A percentile compares a stretch with the other conserved stretches of the same genome.
Conservation (phyloP, 1,140 invertebrate species). For the Wiebesia pumilae region DNA sequence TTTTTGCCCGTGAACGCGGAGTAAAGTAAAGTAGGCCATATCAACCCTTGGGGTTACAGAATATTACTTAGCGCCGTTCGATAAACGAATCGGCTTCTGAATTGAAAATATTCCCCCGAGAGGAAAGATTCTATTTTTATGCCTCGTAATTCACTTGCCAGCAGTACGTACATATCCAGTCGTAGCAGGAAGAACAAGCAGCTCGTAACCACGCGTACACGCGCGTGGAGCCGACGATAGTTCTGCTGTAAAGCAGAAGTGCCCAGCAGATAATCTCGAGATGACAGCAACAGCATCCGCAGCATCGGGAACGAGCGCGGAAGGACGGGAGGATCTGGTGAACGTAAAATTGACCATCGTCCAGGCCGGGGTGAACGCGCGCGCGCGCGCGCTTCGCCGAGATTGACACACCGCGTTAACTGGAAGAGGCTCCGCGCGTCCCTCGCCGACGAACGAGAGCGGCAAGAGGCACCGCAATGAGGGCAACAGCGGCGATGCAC, state of each 20-base stretch:
- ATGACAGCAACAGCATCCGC: conserved; percentile 27
- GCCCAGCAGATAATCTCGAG: conserved; percentile 47
- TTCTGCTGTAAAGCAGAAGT: conserved; percentile 25
- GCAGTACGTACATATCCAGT: neutral
- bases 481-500: neutral
- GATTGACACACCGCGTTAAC: conserved; percentile 51
- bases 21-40: neutral
- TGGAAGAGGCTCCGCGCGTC: conserved; percentile 2
- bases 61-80: neutral
- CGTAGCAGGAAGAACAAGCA: neutral
- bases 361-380: neutral
- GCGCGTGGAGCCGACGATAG: conserved; percentile 41
- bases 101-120: neutral
- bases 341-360: conserved; percentile 15
- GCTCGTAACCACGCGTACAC: neutral
- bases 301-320: neutral
- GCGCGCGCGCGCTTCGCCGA: conserved; percentile 15
- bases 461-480: neutral
- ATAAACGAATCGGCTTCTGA: neutral
- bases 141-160: conserved; percentile 20
- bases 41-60: neutral
- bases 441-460: conserved; percentile 12
- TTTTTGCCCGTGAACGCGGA: neutral
- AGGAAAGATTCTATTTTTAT: neutral
- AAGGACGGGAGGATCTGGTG: neutral